Conservation (phyloP, 1,140 invertebrate species). For the Drosophila ohnishii region DNA sequence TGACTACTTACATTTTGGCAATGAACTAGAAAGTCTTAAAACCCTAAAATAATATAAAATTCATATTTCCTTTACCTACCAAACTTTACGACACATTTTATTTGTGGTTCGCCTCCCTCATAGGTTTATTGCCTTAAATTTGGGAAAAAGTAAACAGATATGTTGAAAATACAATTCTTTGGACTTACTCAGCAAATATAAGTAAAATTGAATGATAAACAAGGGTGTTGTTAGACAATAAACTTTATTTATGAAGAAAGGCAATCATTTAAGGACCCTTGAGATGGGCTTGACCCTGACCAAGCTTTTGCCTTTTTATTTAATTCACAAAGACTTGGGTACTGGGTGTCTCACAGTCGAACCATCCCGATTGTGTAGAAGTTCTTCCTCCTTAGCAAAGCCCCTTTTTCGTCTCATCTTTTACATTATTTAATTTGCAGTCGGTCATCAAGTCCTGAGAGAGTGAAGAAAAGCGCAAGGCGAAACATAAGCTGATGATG, state of each 20-base stretch:
- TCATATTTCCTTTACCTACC: not conserved
- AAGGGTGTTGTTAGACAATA: not conserved
- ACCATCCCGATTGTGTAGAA: no score
- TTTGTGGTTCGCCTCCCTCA: no score
- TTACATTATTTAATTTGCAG: not conserved
- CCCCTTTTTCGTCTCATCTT: not conserved
- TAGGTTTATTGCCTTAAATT: not conserved
- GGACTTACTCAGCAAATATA: not conserved
- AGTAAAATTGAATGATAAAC: not conserved
- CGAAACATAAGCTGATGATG: conserved; percentile 25
- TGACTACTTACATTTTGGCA: no score
- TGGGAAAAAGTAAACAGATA: not conserved
- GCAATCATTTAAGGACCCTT: not conserved
- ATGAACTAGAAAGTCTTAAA: not conserved
- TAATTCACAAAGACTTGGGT: no score
- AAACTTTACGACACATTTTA: not conserved
- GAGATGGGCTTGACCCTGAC: not conserved
- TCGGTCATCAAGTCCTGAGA: not conserved
- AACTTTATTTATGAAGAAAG: not conserved
- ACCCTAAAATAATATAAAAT: not conserved
- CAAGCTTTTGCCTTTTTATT: not conserved
- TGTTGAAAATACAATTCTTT: not conserved
- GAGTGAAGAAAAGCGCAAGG: conserved; percentile 52
- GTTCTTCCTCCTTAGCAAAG: not conserved
- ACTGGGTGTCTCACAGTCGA: not conserved